phyloP scores from a whole-genome alignment of 23 tunicate genomes.

The Clavelina lepadiformis region DNA sequence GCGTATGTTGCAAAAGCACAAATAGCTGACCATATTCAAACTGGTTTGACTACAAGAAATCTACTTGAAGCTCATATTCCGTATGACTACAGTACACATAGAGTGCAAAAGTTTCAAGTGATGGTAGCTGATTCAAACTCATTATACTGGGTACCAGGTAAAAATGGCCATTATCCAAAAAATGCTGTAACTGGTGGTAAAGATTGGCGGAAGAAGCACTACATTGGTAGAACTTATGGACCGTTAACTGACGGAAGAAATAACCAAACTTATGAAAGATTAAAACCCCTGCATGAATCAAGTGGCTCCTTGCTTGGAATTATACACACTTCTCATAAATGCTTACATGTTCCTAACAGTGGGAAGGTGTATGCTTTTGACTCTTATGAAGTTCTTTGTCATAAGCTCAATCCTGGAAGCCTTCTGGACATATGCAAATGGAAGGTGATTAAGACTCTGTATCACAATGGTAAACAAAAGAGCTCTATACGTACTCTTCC shows the following conservation, averaged over 20 bases:
- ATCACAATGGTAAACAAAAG: background rate
- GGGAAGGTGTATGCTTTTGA: conserved; percentile 45
- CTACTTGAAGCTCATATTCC: too few relatives aligned
- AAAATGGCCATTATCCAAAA: conserved; percentile 16
- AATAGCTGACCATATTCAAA: background rate
- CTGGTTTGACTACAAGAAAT: conserved; percentile 30
- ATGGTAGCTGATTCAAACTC: conserved; percentile 10
- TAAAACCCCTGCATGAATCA: background rate
- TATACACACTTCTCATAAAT: conserved; percentile 56
- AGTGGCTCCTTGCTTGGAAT: conserved; percentile 9
- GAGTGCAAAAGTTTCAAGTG: background rate
- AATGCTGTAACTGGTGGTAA: conserved; percentile 50
- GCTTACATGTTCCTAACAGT: conserved; percentile 50
- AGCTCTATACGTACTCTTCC: background rate
- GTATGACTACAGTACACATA: too few relatives aligned
- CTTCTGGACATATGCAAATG: conserved; percentile 40
- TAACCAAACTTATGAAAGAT: too few relatives aligned
- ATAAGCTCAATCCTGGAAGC: conserved; percentile 36
- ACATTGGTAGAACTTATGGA: conserved; percentile 58
- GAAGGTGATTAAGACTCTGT: conserved; percentile 4
- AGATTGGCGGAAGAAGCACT: conserved; percentile 12
- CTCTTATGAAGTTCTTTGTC: conserved; percentile 44
- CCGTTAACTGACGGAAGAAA: conserved; percentile 35
- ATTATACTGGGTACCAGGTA: conserved; percentile 10
- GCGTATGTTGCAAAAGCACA: conserved; percentile 19